Evolutionary conservation across 2,113 vertebrate genomes (phyloP).

Genomic region (Cyprinus carpio): DNA sequence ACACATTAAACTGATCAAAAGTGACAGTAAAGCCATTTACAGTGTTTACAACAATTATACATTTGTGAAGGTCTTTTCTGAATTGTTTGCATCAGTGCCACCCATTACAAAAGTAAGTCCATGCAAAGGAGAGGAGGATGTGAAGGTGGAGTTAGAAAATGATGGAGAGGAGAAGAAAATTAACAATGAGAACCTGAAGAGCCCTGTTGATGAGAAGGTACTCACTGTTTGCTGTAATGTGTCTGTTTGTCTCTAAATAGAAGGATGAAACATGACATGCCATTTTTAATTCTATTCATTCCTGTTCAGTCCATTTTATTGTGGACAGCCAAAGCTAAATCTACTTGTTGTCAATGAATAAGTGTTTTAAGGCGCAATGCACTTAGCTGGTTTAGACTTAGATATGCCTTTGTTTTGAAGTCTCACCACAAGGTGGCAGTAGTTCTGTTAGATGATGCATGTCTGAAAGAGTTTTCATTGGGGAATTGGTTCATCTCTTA

Average conservation of each 20-base stretch:
- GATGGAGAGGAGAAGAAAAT: conserved; percentile 44
- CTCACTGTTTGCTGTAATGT: not conserved
- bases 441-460: not conserved
- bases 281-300: not conserved
- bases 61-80: not conserved
- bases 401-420: not conserved
- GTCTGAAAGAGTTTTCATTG: not conserved
- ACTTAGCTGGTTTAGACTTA: not conserved
- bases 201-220: conserved; percentile 63
- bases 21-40: not conserved
- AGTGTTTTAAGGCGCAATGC: not conserved
- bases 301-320: not conserved
- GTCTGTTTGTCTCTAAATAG: not conserved
- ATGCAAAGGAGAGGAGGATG: conserved; percentile 71
- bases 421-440: conserved; percentile 48
- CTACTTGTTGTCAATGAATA: not conserved
- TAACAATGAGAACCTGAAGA: conserved; percentile 69
- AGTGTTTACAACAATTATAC: not conserved
- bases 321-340: not conserved
- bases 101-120: conserved; percentile 70
- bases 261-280: not conserved
- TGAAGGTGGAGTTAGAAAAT: conserved; percentile 63
- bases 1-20: not conserved
- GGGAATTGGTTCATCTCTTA: not conserved
- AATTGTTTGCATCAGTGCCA: conserved; percentile 65